phyloP scores from a whole-genome alignment of 1,140 invertebrate genomes.

The Linepithema humile region DNA sequence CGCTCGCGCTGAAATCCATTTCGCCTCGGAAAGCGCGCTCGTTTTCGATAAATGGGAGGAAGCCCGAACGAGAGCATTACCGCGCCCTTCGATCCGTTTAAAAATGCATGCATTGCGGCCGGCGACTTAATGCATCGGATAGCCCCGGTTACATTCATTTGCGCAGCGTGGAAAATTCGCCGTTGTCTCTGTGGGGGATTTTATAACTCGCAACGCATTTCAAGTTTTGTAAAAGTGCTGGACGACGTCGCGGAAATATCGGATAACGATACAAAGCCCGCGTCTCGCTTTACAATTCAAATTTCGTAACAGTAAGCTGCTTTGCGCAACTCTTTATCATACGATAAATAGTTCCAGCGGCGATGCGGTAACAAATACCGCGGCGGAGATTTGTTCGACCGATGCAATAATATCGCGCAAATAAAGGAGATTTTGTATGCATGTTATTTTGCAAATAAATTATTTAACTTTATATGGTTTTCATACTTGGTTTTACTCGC shows the following conservation, averaged over 20 bases:
- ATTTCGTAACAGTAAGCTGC: slow-evolving; percentile 33
- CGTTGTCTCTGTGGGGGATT: neutral
- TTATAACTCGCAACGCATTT: slow-evolving; percentile 1
- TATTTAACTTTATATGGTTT: slow-evolving; percentile 21
- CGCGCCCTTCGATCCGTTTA: slow-evolving; percentile 33
- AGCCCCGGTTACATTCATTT: slow-evolving; percentile 64
- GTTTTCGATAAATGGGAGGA: slow-evolving; percentile 70
- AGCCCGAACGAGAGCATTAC: slow-evolving; percentile 63
- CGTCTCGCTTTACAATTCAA: slow-evolving; percentile 32
- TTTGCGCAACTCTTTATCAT: slow-evolving; percentile 26
- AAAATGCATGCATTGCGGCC: slow-evolving; percentile 70
- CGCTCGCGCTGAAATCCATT: slow-evolving; percentile 68
- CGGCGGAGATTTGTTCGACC: neutral
- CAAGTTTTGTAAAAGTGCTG: slow-evolving; percentile 7
- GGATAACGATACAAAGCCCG: slow-evolving; percentile 29
- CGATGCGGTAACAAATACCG: neutral
- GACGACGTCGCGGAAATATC: slow-evolving; percentile 28
- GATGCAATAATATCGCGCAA: slow-evolving; percentile 22
- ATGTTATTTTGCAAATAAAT: slow-evolving; percentile 29
- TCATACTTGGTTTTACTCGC: neutral
- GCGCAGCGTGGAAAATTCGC: slow-evolving; percentile 42
- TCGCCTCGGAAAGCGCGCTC: slow-evolving; percentile 60
- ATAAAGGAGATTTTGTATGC: slow-evolving; percentile 14
- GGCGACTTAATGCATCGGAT: slow-evolving; percentile 67
- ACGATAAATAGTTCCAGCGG: slow-evolving; percentile 17